Evolutionary conservation across 2,113 vertebrate species (phyloP), one percentile per base, ranked within the genome.

Genomic region (Macrotus californicus): DNA sequence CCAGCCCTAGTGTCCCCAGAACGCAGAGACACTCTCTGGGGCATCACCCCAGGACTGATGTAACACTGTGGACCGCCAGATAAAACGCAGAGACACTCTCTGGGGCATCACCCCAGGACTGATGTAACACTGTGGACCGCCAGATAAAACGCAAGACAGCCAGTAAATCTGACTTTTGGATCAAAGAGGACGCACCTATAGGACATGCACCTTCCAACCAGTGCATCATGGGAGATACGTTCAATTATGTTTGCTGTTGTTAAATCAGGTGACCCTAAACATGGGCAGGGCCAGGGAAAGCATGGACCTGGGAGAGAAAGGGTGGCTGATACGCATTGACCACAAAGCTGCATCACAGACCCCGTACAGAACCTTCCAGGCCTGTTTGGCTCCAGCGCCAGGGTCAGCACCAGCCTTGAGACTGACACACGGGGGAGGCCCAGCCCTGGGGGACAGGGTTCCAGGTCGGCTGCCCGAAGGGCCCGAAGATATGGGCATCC

Each of bases 301-400:
- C 9, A 1, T 9, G 61, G 70, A 21, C 70, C 50, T 2, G 2
- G 72, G 50, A 67, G 19, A 59, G 11, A 7, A 1, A 0, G 24
- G 72, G 16, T 0, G 0, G 6, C 3, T 0, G 16, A 21, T 39
- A n/a, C 12, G 31, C 22, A 50, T 29, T 13, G 2, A 48, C 66
- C 48, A 11, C 26, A 6, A 31, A 85, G 31, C n/a, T n/a, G 26
- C 1, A 6, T 19, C 67, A 29, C 13, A 8, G 3, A 61, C 75
- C 48, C 87, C 75, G 36, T 22, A 59, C 11, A 7, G 82, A 80
- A 70, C 59, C 48, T 75, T 13, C 92, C 41, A 43, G 86, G 24
- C 14, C 69, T 41, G 26, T 39, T 19, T 69, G 39, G 56, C 73
- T 39, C 79, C 54, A 83, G 69, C 18, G 24, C 69, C 18, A 1